Conservation (phyloP, 2,113 vertebrate genomes). For the Tyrannus savana region DNA sequence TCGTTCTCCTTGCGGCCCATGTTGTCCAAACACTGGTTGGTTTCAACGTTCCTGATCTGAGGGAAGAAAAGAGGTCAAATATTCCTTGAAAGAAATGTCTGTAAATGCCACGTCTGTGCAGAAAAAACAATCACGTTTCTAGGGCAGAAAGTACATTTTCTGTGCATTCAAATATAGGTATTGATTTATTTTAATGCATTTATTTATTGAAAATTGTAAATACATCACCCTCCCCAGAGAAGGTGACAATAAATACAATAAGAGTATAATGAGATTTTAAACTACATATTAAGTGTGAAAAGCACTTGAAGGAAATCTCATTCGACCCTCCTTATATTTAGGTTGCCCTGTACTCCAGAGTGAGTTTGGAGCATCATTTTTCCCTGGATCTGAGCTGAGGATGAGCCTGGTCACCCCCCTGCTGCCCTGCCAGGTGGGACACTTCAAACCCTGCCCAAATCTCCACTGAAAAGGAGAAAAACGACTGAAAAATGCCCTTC, state of each 20-base stretch:
- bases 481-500: accelerated
- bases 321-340: background rate
- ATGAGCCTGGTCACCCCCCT: background rate
- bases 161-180: background rate
- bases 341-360: background rate
- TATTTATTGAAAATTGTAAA: background rate
- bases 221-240: background rate
- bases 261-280: background rate
- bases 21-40: conserved; percentile 98
- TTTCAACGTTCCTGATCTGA: conserved; percentile 97
- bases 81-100: background rate
- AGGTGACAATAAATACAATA: background rate
- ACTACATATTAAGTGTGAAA: background rate
- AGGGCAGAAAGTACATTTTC: background rate
- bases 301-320: background rate
- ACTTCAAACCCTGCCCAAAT: background rate
- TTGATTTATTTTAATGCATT: background rate
- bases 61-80: background rate
- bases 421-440: accelerated
- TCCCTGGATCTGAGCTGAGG: background rate
- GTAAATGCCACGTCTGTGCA: accelerated
- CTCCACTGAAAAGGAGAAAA: background rate
- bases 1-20: conserved; percentile 99
- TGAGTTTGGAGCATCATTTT: background rate
- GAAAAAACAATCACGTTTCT: background rate